Base-by-base conservation (phyloP, 1,140 invertebrate genomes). In the Brachionus sp. region DNA sequence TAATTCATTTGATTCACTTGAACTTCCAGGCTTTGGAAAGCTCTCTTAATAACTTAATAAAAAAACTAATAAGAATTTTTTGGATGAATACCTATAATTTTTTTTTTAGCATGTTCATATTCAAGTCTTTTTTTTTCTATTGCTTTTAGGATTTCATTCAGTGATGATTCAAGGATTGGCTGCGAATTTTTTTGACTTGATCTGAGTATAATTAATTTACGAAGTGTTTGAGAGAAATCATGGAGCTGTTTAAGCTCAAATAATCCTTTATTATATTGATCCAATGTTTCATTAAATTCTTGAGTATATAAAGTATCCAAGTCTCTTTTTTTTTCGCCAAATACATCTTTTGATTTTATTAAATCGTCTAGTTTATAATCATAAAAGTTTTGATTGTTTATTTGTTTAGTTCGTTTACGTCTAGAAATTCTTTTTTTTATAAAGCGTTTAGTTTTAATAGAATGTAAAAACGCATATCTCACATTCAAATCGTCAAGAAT, bases 341-440 rank as follows among this genome's bases (percentile, higher is more conserved):
- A 75, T 23, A 75, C 29, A 13, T 23, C 44, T 12, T 75, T 33
- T 12, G 7, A 25, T 46, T 13, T 23, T 46, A 75, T 6, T 2
- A 75, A 46, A 50, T 44, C 9, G 13, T 75, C 42, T 12, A 75
- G 10, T 46, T 46, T 75, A 10, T 25, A 25, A 75, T 75, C 70
- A 46, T 75, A 75, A 75, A 23, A 75, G 29, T 46, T 75, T 25
- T 75, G 39, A 25, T 75, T 75, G 25, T 75, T 75, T 25, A 46
- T 46, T 25, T 13, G 19, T 13, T 75, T 25, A 4, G 25, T 29
- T 25, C 44, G 39, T 44, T 75, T 46, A 6, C 70, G 37, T 23
- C 44, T 75, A 9, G 25, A 75, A 25, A 25, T 25, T 75, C 70
- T 44, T 75, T 46, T 75, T 75, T 12, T 46, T 13, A 75, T 75